phyloP scores from a whole-genome alignment of 2,797 vertebrate species.

The Darevskia mixta region DNA sequence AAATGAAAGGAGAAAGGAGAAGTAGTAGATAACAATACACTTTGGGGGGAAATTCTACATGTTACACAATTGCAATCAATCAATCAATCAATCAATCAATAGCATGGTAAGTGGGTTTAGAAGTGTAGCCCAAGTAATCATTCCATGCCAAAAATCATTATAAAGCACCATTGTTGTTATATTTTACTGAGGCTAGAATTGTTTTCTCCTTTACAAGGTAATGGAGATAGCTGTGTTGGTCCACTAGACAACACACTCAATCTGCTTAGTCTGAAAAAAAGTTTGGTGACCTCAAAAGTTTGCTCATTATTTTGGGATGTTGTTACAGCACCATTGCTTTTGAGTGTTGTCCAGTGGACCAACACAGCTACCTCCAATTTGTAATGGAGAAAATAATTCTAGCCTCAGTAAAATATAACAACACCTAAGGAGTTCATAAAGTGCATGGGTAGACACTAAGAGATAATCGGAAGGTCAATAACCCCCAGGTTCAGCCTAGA shows the following conservation, averaged over 20 bases:
- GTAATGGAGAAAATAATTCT: slow-evolving; percentile 15
- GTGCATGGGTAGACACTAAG: slow-evolving; percentile 8
- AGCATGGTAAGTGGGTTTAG: too few relatives aligned
- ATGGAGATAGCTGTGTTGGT: background rate
- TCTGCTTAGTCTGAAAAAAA: background rate
- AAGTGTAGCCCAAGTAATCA: too few relatives aligned
- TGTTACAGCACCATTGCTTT: background rate
- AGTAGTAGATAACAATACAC: background rate
- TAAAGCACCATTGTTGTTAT: background rate
- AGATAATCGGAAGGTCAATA: slow-evolving; percentile 14
- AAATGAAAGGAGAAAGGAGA: slow-evolving; percentile 1
- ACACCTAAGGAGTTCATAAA: slow-evolving; percentile 18
- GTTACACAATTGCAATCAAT: background rate
- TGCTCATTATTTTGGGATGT: background rate
- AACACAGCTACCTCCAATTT: background rate
- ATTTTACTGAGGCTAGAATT: background rate
- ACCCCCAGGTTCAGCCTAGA: background rate
- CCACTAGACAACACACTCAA: background rate
- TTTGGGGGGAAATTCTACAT: background rate
- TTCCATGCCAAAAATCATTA: too few relatives aligned
- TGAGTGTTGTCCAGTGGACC: background rate
- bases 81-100: too few relatives aligned
- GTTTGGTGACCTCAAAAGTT: background rate
- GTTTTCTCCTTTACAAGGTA: slow-evolving; percentile 6
- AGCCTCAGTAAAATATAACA: background rate